phyloP scores from a whole-genome alignment of 2,797 vertebrate genomes.

The Eulemur mongoz region DNA sequence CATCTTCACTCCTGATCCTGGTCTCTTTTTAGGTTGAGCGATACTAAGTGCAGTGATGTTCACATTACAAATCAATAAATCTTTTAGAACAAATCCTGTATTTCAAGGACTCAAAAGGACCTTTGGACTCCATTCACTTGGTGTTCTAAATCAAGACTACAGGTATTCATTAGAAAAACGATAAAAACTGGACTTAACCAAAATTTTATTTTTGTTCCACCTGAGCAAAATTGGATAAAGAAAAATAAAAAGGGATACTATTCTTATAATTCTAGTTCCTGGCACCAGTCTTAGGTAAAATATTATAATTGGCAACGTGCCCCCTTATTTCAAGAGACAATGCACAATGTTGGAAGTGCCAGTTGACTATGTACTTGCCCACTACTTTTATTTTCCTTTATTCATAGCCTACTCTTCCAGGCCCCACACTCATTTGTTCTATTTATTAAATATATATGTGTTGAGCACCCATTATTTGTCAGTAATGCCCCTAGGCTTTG shows the following conservation, averaged over 20 bases:
- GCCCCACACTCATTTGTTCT: not conserved
- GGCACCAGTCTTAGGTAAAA: not conserved
- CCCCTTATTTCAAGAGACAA: not conserved
- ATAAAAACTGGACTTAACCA: not conserved
- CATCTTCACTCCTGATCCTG: not conserved
- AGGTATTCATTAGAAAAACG: not conserved
- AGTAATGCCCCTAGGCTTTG: not conserved
- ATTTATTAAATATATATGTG: not conserved
- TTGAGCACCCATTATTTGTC: not conserved
- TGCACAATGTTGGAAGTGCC: not conserved
- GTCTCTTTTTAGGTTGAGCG: not conserved
- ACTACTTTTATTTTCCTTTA: not conserved
- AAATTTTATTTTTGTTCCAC: not conserved
- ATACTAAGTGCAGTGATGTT: not conserved
- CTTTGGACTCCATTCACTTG: not conserved
- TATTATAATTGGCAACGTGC: not conserved
- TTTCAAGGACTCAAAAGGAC: not conserved
- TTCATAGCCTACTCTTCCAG: not conserved
- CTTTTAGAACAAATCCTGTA: not conserved
- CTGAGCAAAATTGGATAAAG: not conserved
- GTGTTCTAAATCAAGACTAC: not conserved
- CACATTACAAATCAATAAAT: not conserved
- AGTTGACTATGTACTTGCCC: not conserved
- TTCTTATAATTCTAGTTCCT: not conserved
- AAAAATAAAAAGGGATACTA: not conserved